Percentiles rank a stretch among this genome's conserved stretches.
phyloP scores from a whole-genome alignment of 2,888 invertebrate species.

The Emmelina monodactyla region DNA sequence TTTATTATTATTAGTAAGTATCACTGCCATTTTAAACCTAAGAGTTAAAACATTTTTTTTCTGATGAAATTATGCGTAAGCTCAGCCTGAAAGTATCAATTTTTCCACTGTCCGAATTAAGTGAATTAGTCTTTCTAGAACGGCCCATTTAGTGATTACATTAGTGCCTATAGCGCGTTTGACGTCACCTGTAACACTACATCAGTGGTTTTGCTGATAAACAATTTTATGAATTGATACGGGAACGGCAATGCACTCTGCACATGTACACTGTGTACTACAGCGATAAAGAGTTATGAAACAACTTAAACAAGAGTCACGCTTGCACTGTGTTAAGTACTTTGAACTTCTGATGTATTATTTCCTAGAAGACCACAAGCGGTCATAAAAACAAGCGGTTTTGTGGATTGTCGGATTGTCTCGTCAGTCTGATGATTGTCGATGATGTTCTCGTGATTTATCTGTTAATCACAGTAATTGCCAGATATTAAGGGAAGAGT shows the following conservation, averaged over 20 bases:
- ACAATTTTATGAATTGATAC: slow-evolving; percentile 25
- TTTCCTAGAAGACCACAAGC: no score
- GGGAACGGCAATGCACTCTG: slow-evolving; percentile 19
- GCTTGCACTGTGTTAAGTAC: not conserved
- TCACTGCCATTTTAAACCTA: no score
- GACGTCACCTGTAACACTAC: slow-evolving; percentile 22
- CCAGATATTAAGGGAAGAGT: not conserved
- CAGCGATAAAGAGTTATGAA: slow-evolving; percentile 15
- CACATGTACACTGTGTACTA: slow-evolving; percentile 17
- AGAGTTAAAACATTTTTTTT: no score
- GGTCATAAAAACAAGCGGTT: no score
- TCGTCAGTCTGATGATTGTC: slow-evolving; percentile 1
- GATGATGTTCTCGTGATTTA: no score
- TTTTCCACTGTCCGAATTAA: no score
- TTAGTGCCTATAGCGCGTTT: slow-evolving; percentile 11
- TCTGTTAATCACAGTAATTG: not conserved
- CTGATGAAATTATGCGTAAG: no score
- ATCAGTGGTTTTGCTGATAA: slow-evolving; percentile 21
- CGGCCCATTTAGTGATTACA: slow-evolving; percentile 2
- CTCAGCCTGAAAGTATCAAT: no score
- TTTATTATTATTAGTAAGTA: no score
- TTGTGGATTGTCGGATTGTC: slow-evolving; percentile 26
- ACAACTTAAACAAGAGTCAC: slow-evolving; percentile 10
- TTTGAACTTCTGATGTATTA: slow-evolving; percentile 2
- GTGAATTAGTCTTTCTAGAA: no score